These are phyloP conservation scores for Notolabrus celidotus DNA, from an alignment of 2,797 vertebrate species.

Conservation along the genomic window DNA sequence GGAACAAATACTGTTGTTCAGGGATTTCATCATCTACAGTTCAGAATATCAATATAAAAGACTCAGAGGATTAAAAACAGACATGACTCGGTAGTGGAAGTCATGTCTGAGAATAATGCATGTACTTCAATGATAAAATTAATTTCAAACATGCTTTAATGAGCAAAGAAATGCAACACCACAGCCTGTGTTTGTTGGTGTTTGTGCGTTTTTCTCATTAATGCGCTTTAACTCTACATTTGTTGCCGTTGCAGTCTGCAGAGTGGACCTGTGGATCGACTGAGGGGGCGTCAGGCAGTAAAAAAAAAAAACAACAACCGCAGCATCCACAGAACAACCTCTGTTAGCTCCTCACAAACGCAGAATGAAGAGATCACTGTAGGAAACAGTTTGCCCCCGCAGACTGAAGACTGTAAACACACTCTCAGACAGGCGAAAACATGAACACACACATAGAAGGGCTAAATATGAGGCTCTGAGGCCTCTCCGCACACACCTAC, in stretches of 20 bases:
- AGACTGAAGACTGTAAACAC: slow-evolving; percentile 54
- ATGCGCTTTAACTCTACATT: slow-evolving; percentile 50
- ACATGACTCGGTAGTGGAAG: no score
- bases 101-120: no score
- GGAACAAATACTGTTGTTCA: no score
- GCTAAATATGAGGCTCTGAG: slow-evolving; percentile 31
- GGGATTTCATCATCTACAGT: no score
- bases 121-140: not conserved
- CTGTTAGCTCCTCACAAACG: slow-evolving; percentile 44
- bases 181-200: slow-evolving; percentile 33
- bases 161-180: not conserved
- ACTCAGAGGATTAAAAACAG: no score
- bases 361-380: slow-evolving; percentile 36
- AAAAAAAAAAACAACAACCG: slow-evolving; percentile 62
- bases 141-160: slow-evolving; percentile 6
- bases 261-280: slow-evolving; percentile 61
- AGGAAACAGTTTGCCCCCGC: slow-evolving; percentile 41
- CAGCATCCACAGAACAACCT: slow-evolving; percentile 41
- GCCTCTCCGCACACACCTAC: slow-evolving; percentile 21
- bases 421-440: slow-evolving; percentile 9
- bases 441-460: slow-evolving; percentile 11
- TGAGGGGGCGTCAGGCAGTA: slow-evolving; percentile 71
- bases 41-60: no score
- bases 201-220: slow-evolving; percentile 56
- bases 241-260: slow-evolving; percentile 58